phyloP scores from a whole-genome alignment of 2,797 vertebrate species.

The Alcedo atthis region DNA sequence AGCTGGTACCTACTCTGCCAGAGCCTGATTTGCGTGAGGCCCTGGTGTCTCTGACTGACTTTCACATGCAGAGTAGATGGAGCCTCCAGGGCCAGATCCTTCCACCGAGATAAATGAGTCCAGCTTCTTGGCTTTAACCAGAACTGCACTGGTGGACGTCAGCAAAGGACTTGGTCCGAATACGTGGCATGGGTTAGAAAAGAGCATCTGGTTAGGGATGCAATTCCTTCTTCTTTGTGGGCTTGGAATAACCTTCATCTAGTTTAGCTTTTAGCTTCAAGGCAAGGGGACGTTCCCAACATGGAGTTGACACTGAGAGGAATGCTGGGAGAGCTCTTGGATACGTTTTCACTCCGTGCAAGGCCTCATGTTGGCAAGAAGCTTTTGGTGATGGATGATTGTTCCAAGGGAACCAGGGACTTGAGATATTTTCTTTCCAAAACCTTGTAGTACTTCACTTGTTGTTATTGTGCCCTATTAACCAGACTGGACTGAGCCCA shows the following conservation, averaged over 20 bases:
- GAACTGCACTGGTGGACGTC: background rate
- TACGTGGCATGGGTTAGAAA: background rate
- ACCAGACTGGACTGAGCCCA: background rate
- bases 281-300: background rate
- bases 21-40: background rate
- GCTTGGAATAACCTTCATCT: background rate
- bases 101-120: background rate
- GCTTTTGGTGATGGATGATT: background rate
- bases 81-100: background rate
- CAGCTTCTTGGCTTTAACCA: background rate
- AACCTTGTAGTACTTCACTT: background rate
- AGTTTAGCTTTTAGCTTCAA: background rate
- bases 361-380: background rate
- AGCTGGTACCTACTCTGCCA: background rate
- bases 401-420: background rate
- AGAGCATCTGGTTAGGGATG: background rate
- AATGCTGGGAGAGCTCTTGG: background rate
- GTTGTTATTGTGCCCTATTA: background rate
- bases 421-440: background rate
- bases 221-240: background rate
- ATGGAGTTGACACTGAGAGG: background rate
- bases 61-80: background rate
- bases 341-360: background rate
- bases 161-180: background rate
- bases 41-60: background rate